phyloP scores from a whole-genome alignment of 2,888 invertebrate genomes.

The Oasisia sp. region DNA sequence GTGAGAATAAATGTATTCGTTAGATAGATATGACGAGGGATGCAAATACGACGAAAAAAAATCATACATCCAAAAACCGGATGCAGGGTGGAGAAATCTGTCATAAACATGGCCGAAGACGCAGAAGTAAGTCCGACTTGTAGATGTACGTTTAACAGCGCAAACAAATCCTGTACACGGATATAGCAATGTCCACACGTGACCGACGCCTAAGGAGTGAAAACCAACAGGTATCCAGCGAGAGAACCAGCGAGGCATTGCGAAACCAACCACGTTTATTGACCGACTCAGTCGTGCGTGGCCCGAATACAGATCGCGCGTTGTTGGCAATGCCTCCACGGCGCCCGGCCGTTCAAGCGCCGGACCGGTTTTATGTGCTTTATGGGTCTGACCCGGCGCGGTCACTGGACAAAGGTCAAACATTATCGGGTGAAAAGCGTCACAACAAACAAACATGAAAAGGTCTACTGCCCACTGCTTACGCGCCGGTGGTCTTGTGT shows the following conservation, averaged over 20 bases:
- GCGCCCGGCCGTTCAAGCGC: not conserved
- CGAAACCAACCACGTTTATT: not conserved
- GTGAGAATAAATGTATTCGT: too few species aligned
- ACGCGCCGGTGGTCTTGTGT: too few species aligned
- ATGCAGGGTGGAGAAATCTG: too few species aligned
- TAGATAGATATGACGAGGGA: too few species aligned
- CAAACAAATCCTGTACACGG: not conserved
- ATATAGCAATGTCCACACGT: not conserved
- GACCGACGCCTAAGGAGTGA: not conserved
- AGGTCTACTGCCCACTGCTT: too few species aligned
- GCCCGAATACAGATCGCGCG: not conserved
- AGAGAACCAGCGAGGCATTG: not conserved
- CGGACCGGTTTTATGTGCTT: not conserved
- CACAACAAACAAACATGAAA: not conserved
- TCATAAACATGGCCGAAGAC: too few species aligned
- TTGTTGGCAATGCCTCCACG: not conserved
- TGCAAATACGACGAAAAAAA: too few species aligned
- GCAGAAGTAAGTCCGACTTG: not conserved
- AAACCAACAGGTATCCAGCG: not conserved
- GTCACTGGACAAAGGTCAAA: not conserved
- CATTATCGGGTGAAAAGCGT: not conserved
- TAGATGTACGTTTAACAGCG: not conserved
- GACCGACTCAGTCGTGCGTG: not conserved
- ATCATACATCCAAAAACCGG: too few species aligned
- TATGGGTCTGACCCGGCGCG: slow-evolving; percentile 6